Conservation (phyloP, 2,113 vertebrate species). For the Prunella fulvescens region DNA sequence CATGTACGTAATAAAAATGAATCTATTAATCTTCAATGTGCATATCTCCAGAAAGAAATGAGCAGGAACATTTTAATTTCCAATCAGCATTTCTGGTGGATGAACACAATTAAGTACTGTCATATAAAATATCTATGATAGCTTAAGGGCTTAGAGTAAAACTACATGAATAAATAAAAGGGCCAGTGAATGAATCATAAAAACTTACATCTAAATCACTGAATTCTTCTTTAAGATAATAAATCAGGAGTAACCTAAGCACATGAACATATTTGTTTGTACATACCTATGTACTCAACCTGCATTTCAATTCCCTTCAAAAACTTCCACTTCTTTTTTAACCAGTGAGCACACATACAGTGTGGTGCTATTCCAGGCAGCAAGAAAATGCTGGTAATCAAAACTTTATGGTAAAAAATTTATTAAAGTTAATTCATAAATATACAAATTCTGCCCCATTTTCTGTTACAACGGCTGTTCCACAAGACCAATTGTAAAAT, state of each 20-base stretch:
- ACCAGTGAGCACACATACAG: not conserved
- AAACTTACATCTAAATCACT: not conserved
- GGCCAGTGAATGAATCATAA: not conserved
- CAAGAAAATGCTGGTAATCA: not conserved
- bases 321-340: not conserved
- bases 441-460: not conserved
- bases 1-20: not conserved
- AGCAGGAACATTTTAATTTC: constrained; percentile 41
- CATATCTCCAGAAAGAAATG: constrained; percentile 4
- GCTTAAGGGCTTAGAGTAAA: constrained; percentile 12
- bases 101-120: constrained; percentile 29
- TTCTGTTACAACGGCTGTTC: not conserved
- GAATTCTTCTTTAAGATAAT: not conserved
- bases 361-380: not conserved
- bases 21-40: constrained; percentile 17
- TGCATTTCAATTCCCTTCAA: not conserved
- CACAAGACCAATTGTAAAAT: not conserved
- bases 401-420: not conserved
- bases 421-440: not conserved
- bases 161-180: not conserved
- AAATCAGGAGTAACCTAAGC: not conserved
- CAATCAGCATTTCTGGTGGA: constrained; percentile 41
- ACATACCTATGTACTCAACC: not conserved
- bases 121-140: constrained; percentile 3
- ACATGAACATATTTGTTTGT: not conserved